A percentile compares a stretch with the other conserved stretches of the same genome.
Evolutionary conservation across 2,113 vertebrate species (phyloP).

Genomic region (Dicerorhinus sumatrensis): DNA sequence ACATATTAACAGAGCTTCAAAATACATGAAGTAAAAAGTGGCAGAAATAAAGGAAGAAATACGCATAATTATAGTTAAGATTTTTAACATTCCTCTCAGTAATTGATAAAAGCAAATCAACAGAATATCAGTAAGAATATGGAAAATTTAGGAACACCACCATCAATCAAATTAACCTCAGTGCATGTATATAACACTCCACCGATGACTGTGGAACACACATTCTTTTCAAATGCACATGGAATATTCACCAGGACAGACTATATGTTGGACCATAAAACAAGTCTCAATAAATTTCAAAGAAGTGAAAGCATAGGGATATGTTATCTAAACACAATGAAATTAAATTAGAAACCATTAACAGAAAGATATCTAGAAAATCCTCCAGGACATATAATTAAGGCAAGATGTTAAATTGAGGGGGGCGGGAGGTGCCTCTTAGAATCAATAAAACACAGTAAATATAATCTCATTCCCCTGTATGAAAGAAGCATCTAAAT

Average conservation of each 20-base stretch:
- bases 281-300: neutral
- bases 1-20: neutral
- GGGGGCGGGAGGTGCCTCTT: neutral
- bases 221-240: neutral
- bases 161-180: neutral
- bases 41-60: neutral
- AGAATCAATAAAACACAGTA: neutral
- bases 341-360: slow-evolving; percentile 1
- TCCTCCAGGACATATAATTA: neutral
- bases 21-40: neutral
- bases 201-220: neutral
- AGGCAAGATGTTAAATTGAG: neutral
- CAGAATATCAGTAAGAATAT: neutral
- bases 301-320: neutral
- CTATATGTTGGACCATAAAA: neutral
- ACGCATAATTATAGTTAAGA: neutral
- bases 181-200: neutral
- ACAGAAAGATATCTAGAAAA: neutral
- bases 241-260: neutral
- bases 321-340: neutral
- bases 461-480: neutral
- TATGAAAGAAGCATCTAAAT: neutral
- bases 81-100: neutral
- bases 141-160: neutral
- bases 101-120: neutral